Evolutionary conservation across 2,888 invertebrate species (phyloP), one percentile per base, ranked within the genome.

Genomic region (Stenodera caucasica): DNA sequence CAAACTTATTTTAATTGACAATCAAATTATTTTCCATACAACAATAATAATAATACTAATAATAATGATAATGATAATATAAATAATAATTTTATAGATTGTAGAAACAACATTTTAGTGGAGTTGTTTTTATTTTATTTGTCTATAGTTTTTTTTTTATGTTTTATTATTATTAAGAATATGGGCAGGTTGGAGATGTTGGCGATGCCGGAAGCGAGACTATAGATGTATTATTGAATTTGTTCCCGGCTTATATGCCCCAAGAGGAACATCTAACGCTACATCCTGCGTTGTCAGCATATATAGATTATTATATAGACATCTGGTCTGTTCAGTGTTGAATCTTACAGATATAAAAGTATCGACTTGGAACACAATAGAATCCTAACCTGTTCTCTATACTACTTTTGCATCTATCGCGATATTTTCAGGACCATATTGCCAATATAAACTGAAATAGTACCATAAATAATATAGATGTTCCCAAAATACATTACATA

Each of bases 271-370:
- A 79, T 80, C 74, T 72, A 72, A 71, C 72, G 77, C 77, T 77
- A 78, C 75, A 77, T 79, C 74, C 78, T 77, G 79, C 80, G 78
- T 81, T 80, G 81, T 81, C 81, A 81, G 81, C 81, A 80, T 79
- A 81, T 81, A 81, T 81, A 80, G 80, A 81, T 80, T 81, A 81
- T 81, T 81, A 81, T 81, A 81, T 80, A 80, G 80, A 80, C 80
- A 81, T 81, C 80, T 80, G 80, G 79, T 76, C 76, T 77, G 74
- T 75, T 77, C 76, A 77, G 74, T 77, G 71, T 74, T 70, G 77
- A 78, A 79, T 79, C 78, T 80, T 78, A 76, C 74, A 73, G 75
- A 78, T 77, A 79, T 79, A 78, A 78, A 78, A 76, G 72, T 75
- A 77, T 76, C 75, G 74, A 73, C 72, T 72, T 68, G 67, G 32